Evolutionary conservation across 2,113 vertebrate genomes (phyloP).

Genomic region (Lanius collurio): DNA sequence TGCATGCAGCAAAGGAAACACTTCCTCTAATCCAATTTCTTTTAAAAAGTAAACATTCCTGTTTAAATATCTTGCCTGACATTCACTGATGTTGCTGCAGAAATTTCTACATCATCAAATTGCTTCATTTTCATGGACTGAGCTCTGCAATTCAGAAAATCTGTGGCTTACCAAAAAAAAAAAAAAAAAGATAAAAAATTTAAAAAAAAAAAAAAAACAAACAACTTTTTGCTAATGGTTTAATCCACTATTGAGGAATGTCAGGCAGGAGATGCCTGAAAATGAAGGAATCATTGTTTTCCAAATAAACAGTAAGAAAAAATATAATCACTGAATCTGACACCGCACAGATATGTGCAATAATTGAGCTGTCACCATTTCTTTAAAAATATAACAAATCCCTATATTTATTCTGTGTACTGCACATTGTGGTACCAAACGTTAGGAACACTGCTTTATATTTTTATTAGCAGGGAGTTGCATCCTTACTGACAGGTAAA

Average conservation of each 20-base stretch:
- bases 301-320: not conserved
- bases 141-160: not conserved
- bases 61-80: not conserved
- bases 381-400: not conserved
- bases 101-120: not conserved
- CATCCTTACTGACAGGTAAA: not conserved
- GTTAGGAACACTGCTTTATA: not conserved
- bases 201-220: not conserved
- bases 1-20: not conserved
- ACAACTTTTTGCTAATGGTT: not conserved
- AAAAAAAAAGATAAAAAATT: rapidly evolving
- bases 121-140: not conserved
- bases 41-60: not conserved
- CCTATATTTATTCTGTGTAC: not conserved
- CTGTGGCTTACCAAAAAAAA: no score
- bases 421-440: not conserved
- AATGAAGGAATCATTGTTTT: not conserved
- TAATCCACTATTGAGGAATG: not conserved
- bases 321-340: not conserved
- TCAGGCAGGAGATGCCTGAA: not conserved
- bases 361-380: not conserved
- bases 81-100: not conserved
- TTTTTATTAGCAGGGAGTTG: not conserved
- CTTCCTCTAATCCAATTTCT: not conserved
- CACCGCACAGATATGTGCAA: not conserved